These are phyloP conservation scores for Osmerus eperlanus DNA, from an alignment of 2,113 vertebrate species.

Conservation along the genomic window DNA sequence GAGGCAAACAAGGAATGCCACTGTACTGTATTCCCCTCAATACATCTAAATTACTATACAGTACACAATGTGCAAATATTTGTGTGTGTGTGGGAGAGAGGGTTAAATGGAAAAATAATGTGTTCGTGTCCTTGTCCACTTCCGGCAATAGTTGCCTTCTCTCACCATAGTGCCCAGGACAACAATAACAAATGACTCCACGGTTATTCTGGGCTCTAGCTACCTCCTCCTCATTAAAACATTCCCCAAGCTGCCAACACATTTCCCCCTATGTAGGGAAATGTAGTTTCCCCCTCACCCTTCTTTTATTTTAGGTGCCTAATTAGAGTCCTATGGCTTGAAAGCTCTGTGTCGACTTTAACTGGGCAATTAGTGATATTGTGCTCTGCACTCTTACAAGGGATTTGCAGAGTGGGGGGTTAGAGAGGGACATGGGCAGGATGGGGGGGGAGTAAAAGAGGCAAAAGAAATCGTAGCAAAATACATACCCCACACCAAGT, in stretches of 20 bases:
- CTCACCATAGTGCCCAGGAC: neutral
- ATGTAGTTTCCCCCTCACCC: slow-evolving; percentile 28
- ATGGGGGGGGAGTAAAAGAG: neutral
- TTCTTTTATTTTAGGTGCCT: slow-evolving; percentile 70
- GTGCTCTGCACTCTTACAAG: slow-evolving; percentile 45
- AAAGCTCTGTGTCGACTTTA: slow-evolving; percentile 67
- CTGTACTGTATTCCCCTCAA: too few relatives aligned
- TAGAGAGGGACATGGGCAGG: slow-evolving; percentile 33
- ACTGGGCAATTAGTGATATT: slow-evolving; percentile 70
- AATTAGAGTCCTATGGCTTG: slow-evolving; percentile 66
- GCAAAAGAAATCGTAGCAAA: neutral
- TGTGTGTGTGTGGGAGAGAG: neutral
- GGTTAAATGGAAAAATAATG: neutral
- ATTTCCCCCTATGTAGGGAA: slow-evolving; percentile 55
- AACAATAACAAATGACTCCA: slow-evolving; percentile 47
- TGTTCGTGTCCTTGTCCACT: neutral
- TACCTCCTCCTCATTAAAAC: slow-evolving; percentile 68
- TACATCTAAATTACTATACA: too few relatives aligned
- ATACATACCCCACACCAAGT: neutral
- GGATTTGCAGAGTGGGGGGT: slow-evolving; percentile 47
- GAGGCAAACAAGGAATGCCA: too few relatives aligned
- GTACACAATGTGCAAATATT: too few relatives aligned
- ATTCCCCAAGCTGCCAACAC: slow-evolving; percentile 64
- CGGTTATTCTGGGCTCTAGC: slow-evolving; percentile 56
- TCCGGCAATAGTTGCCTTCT: neutral